Evolutionary conservation across 2,797 vertebrate genomes (phyloP), one percentile per base, ranked within the genome.

Genomic region (Cyprinodon diabolis): DNA sequence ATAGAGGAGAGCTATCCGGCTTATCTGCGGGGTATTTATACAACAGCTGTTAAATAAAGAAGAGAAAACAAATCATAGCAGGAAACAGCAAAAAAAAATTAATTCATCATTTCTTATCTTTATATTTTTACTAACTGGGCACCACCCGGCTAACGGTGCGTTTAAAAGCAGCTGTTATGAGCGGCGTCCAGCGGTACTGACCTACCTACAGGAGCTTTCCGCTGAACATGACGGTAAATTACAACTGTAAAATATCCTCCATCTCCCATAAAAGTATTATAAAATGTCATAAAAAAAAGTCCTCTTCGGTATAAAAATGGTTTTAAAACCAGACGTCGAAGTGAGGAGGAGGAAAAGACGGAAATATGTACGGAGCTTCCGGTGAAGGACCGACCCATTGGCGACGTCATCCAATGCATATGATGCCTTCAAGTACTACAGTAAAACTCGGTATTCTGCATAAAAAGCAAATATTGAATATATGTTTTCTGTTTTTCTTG

Each of bases 321-420:
- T 17, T 79, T 75, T 43, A 68, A 57, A 62, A 63, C 6, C 12
- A 21, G 48, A 37, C 51, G 62, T 66, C n/a, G 52, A 66, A 6
- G 4, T 4, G 8, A 21, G 23, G 45, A 8, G 9, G 13, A 75
- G 69, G 80, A 87, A 81, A 48, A 23, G 15, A 77, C 19, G 17
- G 55, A 68, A 58, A 49, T 17, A 37, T 8, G 56, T 23, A 11
- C 23, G 10, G 0, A 0, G 37, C 69, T 84, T 92, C 91, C 89
- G 84, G 75, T 80, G 19, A 51, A 13, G 7, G 19, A 2, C 30
- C 45, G 6, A 54, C 58, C 14, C 0, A 55, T 17, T 17, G 10
- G 1, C 15, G 66, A 56, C 84, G 86, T 90, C 80, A 82, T 68
- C 54, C 21, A 1, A 5, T 0, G 2, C 4, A 6, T 9, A 4